Conservation (phyloP, 2,888 invertebrate genomes). For the Mimachlamys varia region DNA sequence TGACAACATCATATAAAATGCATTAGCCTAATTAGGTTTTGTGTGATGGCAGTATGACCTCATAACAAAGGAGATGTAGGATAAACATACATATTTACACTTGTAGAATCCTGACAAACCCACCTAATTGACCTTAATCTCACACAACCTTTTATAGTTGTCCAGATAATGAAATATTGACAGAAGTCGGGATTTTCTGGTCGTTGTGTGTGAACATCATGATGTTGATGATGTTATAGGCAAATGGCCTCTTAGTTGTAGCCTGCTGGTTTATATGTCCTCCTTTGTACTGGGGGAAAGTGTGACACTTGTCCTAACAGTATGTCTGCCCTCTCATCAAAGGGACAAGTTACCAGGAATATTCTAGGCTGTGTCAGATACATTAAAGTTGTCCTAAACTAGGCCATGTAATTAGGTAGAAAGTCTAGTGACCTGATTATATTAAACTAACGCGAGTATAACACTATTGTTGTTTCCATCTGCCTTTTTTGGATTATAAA, state of each 20-base stretch:
- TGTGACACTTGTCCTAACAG: not conserved
- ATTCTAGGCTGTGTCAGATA: not conserved
- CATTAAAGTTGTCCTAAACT: not conserved
- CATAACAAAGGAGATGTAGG: not conserved
- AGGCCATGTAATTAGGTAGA: not conserved
- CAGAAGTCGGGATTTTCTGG: not conserved
- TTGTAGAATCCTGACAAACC: not conserved
- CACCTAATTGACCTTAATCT: not conserved
- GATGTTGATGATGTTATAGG: too few species aligned
- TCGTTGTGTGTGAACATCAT: not conserved
- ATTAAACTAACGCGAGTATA: too few species aligned
- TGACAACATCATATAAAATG: not conserved
- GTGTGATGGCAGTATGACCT: not conserved
- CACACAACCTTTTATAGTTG: not conserved
- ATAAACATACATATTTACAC: conserved; percentile 4
- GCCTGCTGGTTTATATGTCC: not conserved
- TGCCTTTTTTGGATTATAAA: too few species aligned
- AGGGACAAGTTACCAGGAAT: not conserved
- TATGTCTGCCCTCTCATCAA: not conserved
- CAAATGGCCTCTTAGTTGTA: not conserved
- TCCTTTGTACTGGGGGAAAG: not conserved
- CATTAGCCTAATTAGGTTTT: not conserved
- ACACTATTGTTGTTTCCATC: too few species aligned
- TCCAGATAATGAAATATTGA: not conserved
- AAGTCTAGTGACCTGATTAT: too few species aligned